Conservation (phyloP, 2,113 vertebrate species). For the Solea senegalensis region DNA sequence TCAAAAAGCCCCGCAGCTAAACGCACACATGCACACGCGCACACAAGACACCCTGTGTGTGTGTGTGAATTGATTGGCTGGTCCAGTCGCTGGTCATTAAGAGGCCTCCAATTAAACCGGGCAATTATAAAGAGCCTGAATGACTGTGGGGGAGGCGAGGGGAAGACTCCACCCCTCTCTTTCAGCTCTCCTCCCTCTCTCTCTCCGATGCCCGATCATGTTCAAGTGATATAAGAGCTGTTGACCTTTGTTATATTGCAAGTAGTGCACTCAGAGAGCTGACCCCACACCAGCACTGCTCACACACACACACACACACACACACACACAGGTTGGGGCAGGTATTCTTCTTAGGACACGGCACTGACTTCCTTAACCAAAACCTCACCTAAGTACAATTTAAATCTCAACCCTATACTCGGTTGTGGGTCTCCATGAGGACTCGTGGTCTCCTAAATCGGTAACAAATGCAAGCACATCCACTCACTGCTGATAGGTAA, state of each 20-base stretch:
- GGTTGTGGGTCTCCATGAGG: no score
- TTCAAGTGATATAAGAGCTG: slow-evolving; percentile 74
- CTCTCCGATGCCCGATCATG: slow-evolving; percentile 54
- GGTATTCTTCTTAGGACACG: no score
- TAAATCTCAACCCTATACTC: no score
- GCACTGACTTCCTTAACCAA: no score
- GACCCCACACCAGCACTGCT: slow-evolving; percentile 44
- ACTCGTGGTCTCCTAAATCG: no score
- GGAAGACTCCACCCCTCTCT: slow-evolving; percentile 11
- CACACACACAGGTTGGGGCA: slow-evolving; percentile 20
- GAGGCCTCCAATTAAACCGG: slow-evolving; percentile 79
- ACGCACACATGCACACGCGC: slow-evolving; percentile 35
- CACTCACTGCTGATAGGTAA: slow-evolving; percentile 14
- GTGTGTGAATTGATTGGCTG: slow-evolving; percentile 75
- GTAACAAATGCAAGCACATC: no score
- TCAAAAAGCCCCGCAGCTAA: slow-evolving; percentile 58
- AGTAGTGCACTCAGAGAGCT: slow-evolving; percentile 60
- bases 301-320: slow-evolving; percentile 13
- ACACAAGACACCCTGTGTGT: slow-evolving; percentile 47
- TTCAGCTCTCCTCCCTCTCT: neutral
- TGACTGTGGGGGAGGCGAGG: slow-evolving; percentile 60
- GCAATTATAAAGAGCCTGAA: slow-evolving; percentile 76
- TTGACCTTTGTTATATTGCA: slow-evolving; percentile 74
- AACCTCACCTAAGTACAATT: no score
- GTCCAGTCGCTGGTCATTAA: slow-evolving; percentile 72